phyloP scores from a whole-genome alignment of 2,113 vertebrate species.

The Ceyx margarethae region DNA sequence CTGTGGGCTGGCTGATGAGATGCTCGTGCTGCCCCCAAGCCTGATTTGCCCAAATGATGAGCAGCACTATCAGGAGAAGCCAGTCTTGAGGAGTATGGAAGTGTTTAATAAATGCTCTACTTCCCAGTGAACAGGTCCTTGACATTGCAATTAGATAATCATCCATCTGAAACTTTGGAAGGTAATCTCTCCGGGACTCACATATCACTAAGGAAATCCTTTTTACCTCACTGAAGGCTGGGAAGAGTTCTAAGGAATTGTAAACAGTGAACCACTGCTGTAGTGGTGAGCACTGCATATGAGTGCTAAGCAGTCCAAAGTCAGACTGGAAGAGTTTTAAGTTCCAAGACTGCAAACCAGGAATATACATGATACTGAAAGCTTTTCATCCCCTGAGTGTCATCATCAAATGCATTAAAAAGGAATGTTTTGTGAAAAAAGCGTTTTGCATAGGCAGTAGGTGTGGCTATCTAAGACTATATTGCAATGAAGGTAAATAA shows the following conservation, averaged over 20 bases:
- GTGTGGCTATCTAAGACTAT: background rate
- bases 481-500: background rate
- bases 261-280: background rate
- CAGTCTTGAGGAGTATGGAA: background rate
- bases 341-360: background rate
- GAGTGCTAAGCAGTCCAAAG: background rate
- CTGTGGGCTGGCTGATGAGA: background rate
- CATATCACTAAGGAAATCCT: background rate
- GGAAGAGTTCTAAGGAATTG: background rate
- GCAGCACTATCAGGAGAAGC: background rate
- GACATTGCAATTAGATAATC: background rate
- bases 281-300: background rate
- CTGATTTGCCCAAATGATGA: slow-evolving; percentile 1
- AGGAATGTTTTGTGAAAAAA: background rate
- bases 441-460: background rate
- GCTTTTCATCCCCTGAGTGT: background rate
- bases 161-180: background rate
- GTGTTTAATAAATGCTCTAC: background rate
- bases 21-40: background rate
- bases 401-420: background rate
- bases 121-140: background rate
- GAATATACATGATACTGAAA: background rate
- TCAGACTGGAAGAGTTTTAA: background rate
- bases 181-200: background rate
- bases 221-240: background rate